A percentile compares a stretch with the other conserved stretches of the same genome.
These are phyloP conservation scores for Echinops telfairi DNA, from an alignment of 2,113 vertebrate genomes.

Conservation along the genomic window DNA sequence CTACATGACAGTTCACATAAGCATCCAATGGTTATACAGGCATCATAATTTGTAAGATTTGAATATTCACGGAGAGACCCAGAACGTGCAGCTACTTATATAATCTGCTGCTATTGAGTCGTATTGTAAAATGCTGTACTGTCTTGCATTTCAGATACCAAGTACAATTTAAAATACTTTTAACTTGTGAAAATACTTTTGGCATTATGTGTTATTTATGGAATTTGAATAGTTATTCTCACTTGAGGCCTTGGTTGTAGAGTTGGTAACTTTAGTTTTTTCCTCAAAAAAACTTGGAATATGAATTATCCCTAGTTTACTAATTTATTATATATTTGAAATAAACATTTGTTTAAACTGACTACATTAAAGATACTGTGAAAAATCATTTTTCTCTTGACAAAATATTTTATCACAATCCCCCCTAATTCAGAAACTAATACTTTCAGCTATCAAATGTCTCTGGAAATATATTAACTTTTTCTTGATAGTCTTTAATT, in stretches of 20 bases:
- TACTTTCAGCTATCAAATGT: neutral
- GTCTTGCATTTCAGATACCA: neutral
- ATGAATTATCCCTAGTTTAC: slow-evolving; percentile 61
- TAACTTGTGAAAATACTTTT: slow-evolving; percentile 55
- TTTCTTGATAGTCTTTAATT: neutral
- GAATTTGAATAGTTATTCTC: neutral
- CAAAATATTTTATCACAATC: neutral
- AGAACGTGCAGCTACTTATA: neutral
- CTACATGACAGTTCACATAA: neutral
- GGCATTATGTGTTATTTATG: slow-evolving; percentile 11
- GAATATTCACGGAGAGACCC: neutral
- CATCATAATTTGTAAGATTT: neutral
- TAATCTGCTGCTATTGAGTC: neutral
- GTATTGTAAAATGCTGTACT: neutral
- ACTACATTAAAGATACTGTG: neutral
- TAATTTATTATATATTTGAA: slow-evolving; percentile 52
- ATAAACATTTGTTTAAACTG: slow-evolving; percentile 31
- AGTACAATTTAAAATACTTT: neutral
- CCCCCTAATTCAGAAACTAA: neutral
- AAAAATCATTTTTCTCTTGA: neutral
- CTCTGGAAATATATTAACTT: neutral
- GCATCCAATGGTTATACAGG: neutral
- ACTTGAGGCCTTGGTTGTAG: neutral
- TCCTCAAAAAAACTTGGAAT: neutral
- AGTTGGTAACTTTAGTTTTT: slow-evolving; percentile 33